These are phyloP conservation scores for Microcebus murinus DNA, from an alignment of 2,113 vertebrate species.

Conservation along the genomic window DNA sequence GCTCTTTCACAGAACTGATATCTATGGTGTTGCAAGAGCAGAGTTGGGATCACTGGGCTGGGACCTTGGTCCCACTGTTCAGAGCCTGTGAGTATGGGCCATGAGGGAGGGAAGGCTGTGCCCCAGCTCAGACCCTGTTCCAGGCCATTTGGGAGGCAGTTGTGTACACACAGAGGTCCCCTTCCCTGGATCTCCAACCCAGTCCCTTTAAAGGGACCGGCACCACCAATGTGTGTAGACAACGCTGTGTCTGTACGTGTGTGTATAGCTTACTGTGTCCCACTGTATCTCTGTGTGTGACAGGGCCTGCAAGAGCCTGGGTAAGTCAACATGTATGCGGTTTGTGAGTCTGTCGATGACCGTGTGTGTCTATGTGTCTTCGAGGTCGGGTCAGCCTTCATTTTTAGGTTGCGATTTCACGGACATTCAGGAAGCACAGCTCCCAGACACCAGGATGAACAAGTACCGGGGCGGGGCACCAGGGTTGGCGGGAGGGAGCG, in stretches of 20 bases:
- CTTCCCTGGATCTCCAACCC: not conserved
- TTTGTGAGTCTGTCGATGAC: not conserved
- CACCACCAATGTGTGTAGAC: not conserved
- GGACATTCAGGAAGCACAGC: not conserved
- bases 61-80: not conserved
- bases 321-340: not conserved
- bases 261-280: not conserved
- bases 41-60: not conserved
- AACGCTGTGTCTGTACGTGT: not conserved
- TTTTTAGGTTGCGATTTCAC: not conserved
- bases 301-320: not conserved
- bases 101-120: not conserved
- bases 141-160: not conserved
- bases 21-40: not conserved
- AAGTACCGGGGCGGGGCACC: not conserved
- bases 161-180: not conserved
- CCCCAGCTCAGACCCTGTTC: not conserved
- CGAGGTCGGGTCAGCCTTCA: not conserved
- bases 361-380: not conserved
- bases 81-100: not conserved
- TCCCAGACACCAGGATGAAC: not conserved
- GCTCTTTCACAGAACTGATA: not conserved
- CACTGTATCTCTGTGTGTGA: not conserved
- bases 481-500: not conserved
- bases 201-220: not conserved